Conservation (phyloP, 2,888 invertebrate species). For the Parnassius glacialis region DNA sequence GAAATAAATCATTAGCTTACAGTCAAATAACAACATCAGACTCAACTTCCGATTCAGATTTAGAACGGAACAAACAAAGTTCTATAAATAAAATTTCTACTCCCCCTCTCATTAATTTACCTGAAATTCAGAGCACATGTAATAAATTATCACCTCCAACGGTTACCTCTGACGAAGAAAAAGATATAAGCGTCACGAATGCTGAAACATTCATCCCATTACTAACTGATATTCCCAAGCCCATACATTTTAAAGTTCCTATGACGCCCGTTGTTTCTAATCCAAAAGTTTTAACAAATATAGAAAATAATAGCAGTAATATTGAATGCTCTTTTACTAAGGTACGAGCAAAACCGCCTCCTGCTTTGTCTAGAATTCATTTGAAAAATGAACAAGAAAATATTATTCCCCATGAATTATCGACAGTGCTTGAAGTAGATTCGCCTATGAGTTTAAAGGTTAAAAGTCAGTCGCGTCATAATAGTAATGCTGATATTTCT, state of each 20-base stretch:
- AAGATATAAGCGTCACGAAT: conserved; percentile 26
- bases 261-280: conserved; percentile 25
- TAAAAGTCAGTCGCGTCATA: conserved; percentile 50
- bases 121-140: conserved; percentile 30
- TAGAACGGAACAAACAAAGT: conserved; percentile 46
- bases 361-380: conserved; percentile 62
- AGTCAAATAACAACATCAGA: conserved; percentile 65
- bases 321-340: conserved; percentile 35
- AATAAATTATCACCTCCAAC: conserved; percentile 33
- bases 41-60: conserved; percentile 58
- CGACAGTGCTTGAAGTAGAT: conserved; percentile 85
- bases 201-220: conserved; percentile 47
- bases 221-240: conserved; percentile 61
- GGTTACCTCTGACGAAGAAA: conserved; percentile 28
- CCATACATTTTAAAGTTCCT: conserved; percentile 39
- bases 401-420: conserved; percentile 81
- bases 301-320: conserved; percentile 19
- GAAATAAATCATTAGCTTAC: conserved; percentile 66
- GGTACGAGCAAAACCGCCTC: conserved; percentile 60
- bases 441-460: conserved; percentile 81
- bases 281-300: conserved; percentile 11
- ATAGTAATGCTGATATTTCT: conserved; percentile 38
- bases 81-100: conserved; percentile 28
- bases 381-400: conserved; percentile 57
- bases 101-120: conserved; percentile 18